phyloP scores from a whole-genome alignment of 2,797 vertebrate species.

The Ctenopoma kingsleyae region DNA sequence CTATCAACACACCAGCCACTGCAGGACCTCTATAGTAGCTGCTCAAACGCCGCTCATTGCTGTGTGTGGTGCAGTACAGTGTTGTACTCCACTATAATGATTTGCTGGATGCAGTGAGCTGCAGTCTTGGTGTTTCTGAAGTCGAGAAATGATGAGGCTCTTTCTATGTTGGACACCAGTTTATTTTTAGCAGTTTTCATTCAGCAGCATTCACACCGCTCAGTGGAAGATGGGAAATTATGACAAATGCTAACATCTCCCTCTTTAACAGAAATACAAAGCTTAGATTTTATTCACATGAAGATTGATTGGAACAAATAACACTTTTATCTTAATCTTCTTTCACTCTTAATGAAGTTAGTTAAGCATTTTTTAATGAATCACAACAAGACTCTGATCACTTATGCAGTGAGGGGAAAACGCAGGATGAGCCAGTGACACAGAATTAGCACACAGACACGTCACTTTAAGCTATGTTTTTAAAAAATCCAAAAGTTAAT shows the following conservation, averaged over 20 bases:
- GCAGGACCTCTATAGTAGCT: slow-evolving; percentile 15
- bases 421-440: background rate
- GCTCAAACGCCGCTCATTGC: slow-evolving; percentile 14
- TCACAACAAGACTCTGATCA: background rate
- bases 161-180: background rate
- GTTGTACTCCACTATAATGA: slow-evolving; percentile 23
- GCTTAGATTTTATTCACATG: background rate
- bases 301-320: background rate
- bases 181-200: slow-evolving; percentile 15
- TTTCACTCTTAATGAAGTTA: background rate
- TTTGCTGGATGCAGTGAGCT: slow-evolving; percentile 30
- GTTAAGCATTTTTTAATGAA: background rate
- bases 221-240: background rate
- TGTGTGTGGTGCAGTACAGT: background rate
- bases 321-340: background rate
- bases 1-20: slow-evolving; percentile 12
- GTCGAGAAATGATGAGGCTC: slow-evolving; percentile 24
- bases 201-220: background rate
- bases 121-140: slow-evolving; percentile 26
- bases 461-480: background rate
- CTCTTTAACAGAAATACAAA: background rate
- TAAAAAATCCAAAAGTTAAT: too few relatives aligned
- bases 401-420: background rate
- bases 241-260: background rate
- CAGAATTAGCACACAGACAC: background rate